Conservation (phyloP, 2,797 vertebrate genomes). For the Parauchenoglanis ngamensis region DNA sequence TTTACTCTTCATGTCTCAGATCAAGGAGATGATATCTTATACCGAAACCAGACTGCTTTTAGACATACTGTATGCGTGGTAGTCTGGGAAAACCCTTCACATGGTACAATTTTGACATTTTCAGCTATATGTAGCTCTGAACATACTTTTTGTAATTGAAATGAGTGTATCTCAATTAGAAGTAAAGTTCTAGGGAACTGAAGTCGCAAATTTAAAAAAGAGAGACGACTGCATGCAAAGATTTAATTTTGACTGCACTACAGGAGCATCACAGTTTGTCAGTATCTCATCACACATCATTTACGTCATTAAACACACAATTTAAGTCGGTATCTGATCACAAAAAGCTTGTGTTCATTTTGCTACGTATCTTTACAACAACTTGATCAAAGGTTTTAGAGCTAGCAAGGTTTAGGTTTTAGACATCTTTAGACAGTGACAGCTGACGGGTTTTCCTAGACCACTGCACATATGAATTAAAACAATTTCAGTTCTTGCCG, state of each 20-base stretch:
- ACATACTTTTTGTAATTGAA: not conserved
- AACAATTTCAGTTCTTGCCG: not conserved
- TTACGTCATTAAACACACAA: not conserved
- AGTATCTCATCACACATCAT: too few relatives aligned
- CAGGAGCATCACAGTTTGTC: not conserved
- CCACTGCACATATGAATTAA: not conserved
- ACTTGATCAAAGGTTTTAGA: not conserved
- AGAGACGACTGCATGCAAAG: not conserved
- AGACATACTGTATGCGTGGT: not conserved
- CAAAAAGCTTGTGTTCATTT: too few relatives aligned
- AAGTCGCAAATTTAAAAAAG: not conserved
- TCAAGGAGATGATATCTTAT: not conserved
- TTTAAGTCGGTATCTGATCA: not conserved
- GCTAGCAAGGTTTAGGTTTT: not conserved
- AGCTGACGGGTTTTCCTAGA: too few relatives aligned
- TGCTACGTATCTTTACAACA: not conserved
- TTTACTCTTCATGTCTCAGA: not conserved
- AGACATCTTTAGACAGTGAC: not conserved
- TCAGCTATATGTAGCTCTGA: not conserved
- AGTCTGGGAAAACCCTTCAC: not conserved
- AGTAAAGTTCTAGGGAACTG: not conserved
- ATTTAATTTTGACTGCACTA: not conserved
- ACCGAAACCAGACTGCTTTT: not conserved
- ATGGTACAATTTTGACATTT: not conserved
- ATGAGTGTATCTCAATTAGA: not conserved